Base-by-base conservation (phyloP, 2,888 invertebrate species). In the Hirtodrosophila duncani region DNA sequence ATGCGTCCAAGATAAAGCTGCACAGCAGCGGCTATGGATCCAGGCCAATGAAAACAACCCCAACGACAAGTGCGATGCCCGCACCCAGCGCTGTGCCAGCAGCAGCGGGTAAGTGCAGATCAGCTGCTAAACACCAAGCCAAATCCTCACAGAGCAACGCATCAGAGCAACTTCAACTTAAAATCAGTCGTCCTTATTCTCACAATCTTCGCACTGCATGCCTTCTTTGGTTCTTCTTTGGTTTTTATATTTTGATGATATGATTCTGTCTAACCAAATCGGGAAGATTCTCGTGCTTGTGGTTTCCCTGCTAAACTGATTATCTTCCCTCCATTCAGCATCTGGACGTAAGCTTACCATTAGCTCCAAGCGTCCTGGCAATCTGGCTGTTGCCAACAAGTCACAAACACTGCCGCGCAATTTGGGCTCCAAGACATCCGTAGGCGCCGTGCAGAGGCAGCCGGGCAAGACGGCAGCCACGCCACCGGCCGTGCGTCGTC, bases 401-500 rank as follows among this genome's bases (percentile, higher is more conserved):
- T 94, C 94, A 36, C 94, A 94, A 88, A 96, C 95, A 2, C 88
- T 96, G 59, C 96, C 96, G 0, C 89, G 95, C 42, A 95, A 93
- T 45, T 93, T 95, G 91, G 95, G 95, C 30, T 90, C 89, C 41
- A 88, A 89, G 39, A 77, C 81, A 27, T 41, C 80, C 1, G 56
- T 71, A 1, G 72, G 72, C 2, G 85, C 88, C 85, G 88, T 78
- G 74, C 89, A 74, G 87, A 90, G 82, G 63, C 91, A 88, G 86
- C 89, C 90, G 37, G 88, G 89, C 49, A 92, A 94, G 85, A 92
- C 93, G 2, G 91, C 93, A 1, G 93, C 94, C 0, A 95, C 95
- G 1, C 95, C 95, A 6, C 95, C 95, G 0, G 93, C 94, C n/a
- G 92, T 94, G 4, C 94, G 95, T 68, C 89, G 95, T 65, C 95